Evolutionary conservation across 1,140 invertebrate species (phyloP).

Genomic region (Hestina assimilis): DNA sequence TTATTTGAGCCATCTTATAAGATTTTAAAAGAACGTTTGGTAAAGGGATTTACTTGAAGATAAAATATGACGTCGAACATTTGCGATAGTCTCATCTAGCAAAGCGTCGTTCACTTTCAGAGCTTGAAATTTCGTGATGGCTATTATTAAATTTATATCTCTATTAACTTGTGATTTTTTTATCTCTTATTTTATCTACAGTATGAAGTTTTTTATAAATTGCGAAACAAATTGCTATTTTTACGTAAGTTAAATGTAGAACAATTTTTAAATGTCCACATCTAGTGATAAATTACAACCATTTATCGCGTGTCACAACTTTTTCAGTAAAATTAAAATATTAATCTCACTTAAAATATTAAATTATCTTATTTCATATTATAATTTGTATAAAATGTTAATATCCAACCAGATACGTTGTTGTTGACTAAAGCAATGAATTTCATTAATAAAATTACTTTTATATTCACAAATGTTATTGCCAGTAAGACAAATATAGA

Average conservation of each 20-base stretch:
- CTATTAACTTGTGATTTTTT: neutral
- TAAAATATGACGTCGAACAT: conserved; percentile 23
- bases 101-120: neutral
- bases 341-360: too few relatives aligned
- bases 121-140: neutral
- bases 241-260: neutral
- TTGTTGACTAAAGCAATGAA: too few relatives aligned
- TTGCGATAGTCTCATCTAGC: conserved; percentile 5
- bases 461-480: too few relatives aligned
- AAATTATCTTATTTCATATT: too few relatives aligned
- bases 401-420: too few relatives aligned
- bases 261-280: neutral
- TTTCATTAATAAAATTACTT: too few relatives aligned
- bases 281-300: neutral
- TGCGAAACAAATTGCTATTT: neutral
- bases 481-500: neutral
- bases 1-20: conserved; percentile 17
- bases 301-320: neutral
- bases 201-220: neutral
- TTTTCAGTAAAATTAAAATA: neutral
- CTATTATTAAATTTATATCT: neutral
- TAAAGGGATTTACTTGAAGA: conserved; percentile 23
- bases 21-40: conserved; percentile 22
- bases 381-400: too few relatives aligned
- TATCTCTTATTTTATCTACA: neutral